Percentiles rank a stretch among this genome's conserved stretches.
Evolutionary conservation across 2,888 invertebrate species (phyloP).

Genomic region (Trichogramma dendrolimi): DNA sequence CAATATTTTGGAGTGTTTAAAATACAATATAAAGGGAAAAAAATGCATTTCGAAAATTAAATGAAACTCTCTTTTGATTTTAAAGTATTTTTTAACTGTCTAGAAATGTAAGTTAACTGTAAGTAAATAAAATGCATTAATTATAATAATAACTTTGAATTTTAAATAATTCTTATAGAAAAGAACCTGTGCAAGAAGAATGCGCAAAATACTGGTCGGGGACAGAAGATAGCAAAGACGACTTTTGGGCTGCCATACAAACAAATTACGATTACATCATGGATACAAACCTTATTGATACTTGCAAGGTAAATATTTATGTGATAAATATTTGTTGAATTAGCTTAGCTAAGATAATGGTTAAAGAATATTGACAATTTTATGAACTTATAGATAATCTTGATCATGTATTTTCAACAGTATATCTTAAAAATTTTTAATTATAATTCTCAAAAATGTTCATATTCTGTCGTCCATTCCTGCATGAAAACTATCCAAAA

Average conservation of each 20-base stretch:
- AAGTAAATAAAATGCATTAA: no score
- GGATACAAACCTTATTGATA: slow-evolving; percentile 89
- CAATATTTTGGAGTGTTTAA: no score
- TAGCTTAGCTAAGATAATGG: background rate
- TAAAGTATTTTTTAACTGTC: no score
- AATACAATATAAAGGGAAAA: no score
- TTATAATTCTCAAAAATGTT: background rate
- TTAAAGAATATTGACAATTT: background rate
- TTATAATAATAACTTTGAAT: no score
- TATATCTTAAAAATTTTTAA: background rate
- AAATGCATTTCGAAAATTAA: no score
- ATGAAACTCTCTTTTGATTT: no score
- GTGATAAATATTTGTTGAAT: background rate
- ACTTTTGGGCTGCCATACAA: slow-evolving; percentile 87
- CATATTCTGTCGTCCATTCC: no score
- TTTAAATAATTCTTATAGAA: slow-evolving; percentile 51
- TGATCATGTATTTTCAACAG: background rate
- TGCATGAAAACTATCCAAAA: no score
- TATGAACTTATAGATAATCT: background rate
- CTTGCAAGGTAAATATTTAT: slow-evolving; percentile 64
- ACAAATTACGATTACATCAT: slow-evolving; percentile 92
- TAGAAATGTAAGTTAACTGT: no score
- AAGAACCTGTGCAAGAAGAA: slow-evolving; percentile 65
- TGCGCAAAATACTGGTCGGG: slow-evolving; percentile 48
- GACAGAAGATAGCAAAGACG: slow-evolving; percentile 71